A percentile compares a stretch with the other conserved stretches of the same genome.
Conservation (phyloP, 30 jellyfish, hydroid and myxozoan species). For the Morbakka virulenta region DNA sequence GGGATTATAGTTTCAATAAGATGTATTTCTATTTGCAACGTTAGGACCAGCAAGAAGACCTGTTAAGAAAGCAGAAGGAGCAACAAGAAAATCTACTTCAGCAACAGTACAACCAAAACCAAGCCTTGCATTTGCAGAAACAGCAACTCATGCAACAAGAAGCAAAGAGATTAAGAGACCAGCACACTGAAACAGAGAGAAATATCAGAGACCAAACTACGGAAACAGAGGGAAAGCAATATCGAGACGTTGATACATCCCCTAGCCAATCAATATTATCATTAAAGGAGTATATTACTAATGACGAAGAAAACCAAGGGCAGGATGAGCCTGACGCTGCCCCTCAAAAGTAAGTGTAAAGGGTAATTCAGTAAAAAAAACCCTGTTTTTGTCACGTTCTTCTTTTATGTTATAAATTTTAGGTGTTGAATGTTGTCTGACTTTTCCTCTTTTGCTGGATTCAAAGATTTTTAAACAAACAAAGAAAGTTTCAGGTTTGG, state of each 20-base stretch:
- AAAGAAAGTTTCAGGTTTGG: no score
- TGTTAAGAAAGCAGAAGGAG: constrained; percentile 40
- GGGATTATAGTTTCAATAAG: background rate
- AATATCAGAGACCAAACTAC: constrained; percentile 47
- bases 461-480: no score
- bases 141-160: constrained; percentile 9
- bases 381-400: no score
- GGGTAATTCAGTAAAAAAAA: no score
- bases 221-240: constrained; percentile 50
- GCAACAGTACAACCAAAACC: constrained; percentile 37
- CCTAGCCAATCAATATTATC: constrained; percentile 45
- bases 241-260: constrained; percentile 53
- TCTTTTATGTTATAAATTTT: no score
- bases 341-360: background rate
- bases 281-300: background rate
- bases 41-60: constrained; percentile 49
- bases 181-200: constrained; percentile 44
- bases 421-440: no score
- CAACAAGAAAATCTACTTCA: constrained; percentile 58
- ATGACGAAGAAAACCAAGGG: background rate
- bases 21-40: background rate
- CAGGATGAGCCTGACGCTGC: background rate
- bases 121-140: constrained; percentile 36
- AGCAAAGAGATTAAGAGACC: constrained; percentile 12
- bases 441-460: no score